Conservation (phyloP, 2,888 invertebrate species). For the Acronicta leporina region DNA sequence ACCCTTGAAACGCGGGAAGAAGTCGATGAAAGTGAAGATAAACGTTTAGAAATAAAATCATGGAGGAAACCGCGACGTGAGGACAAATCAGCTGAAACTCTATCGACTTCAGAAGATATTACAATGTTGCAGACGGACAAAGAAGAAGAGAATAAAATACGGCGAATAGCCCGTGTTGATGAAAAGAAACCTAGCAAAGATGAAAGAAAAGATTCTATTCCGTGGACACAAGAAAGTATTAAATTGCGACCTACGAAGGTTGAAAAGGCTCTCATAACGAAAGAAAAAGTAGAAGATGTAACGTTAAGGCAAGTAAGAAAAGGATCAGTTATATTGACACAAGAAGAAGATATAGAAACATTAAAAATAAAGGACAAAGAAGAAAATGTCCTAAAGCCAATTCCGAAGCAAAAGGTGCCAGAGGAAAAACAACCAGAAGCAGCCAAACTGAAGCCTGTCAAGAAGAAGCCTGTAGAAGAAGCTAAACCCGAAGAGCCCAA, state of each 20-base stretch:
- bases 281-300: constrained; percentile 87
- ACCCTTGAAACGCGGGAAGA: not conserved
- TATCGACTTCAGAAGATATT: constrained; percentile 33
- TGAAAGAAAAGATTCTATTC: constrained; percentile 77
- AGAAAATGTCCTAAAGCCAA: constrained; percentile 60
- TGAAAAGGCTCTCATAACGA: constrained; percentile 85
- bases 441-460: constrained; percentile 23
- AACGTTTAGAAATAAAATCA: constrained; percentile 30
- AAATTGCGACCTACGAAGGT: constrained; percentile 90
- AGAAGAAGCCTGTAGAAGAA: constrained; percentile 1
- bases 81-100: constrained; percentile 15
- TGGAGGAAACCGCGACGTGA: constrained; percentile 41
- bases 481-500: constrained; percentile 4
- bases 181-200: constrained; percentile 55
- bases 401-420: constrained; percentile 60
- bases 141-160: constrained; percentile 38
- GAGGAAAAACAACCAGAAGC: constrained; percentile 55
- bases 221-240: constrained; percentile 91
- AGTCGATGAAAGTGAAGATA: constrained; percentile 1
- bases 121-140: constrained; percentile 23
- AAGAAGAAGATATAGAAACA: constrained; percentile 89
- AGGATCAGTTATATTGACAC: constrained; percentile 82
- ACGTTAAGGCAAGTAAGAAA: constrained; percentile 77
- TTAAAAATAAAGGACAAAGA: constrained; percentile 79
- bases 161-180: constrained; percentile 55